Evolutionary conservation across 2,113 vertebrate genomes (phyloP), one percentile per base, ranked within the genome.

Genomic region (Lampris incognitus): DNA sequence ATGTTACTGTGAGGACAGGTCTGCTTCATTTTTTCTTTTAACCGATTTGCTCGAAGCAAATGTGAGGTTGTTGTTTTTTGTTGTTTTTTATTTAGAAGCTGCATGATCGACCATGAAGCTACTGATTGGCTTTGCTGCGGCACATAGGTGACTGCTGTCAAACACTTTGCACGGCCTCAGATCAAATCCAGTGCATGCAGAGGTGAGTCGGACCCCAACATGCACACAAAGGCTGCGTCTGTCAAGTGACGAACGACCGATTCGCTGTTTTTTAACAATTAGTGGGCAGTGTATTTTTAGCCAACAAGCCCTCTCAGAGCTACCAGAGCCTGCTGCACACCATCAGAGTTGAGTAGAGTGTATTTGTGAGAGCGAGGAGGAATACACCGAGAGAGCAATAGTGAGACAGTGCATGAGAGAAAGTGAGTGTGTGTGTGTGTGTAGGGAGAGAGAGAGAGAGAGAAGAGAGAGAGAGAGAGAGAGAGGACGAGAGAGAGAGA

Each of bases 181-280:
- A 54, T 7, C 44, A 46, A 2, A 13, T 55, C 24, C 3, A 3
- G 52, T 55, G 6, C 44, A 46, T 46, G 44, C 44, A 46, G 44
- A 46, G 7, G 1, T 46, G 44, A 46, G 4, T 46, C 44, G 44
- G 44, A 4, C 44, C 44, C 44, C 44, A 46, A 4, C 7, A 4
- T 7, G 4, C 44, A 4, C 6, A 13, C 37, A 49, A 49, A 39
- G 51, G n/a, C 6, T 0, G 0, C 9, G 9, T 4, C 41, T 51
- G 62, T 59, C 54, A 41, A 64, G 41, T 68, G 57, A 71, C 66
- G 52, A 10, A 38, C 46, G 3, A 48, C 46, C 50, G 49, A 49
- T 64, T 67, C 6, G 38, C 1, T 46, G 44, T 36, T 62, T 62
- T 67, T 49, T 56, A 42, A 51, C 74, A 56, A 42, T 58, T 13